Evolutionary conservation across 2,797 vertebrate genomes (phyloP).

Genomic region (Darevskia mixta): DNA sequence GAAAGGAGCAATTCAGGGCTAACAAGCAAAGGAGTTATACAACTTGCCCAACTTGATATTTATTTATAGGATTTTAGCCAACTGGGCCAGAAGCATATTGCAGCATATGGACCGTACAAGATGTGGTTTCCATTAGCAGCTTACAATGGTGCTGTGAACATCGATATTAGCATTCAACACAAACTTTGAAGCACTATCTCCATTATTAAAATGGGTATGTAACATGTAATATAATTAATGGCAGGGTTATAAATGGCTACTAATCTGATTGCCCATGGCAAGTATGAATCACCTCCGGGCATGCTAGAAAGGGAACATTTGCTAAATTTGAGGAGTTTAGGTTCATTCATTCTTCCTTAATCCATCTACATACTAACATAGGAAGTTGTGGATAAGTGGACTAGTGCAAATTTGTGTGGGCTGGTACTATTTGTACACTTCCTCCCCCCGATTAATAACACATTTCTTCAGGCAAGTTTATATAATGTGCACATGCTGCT

Average conservation of each 20-base stretch:
- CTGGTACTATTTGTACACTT: neutral
- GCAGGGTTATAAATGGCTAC: neutral
- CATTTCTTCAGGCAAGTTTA: conserved; percentile 1
- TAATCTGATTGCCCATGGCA: neutral
- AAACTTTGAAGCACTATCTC: conserved; percentile 24
- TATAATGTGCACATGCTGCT: conserved; percentile 18
- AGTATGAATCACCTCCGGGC: neutral
- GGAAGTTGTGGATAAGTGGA: neutral
- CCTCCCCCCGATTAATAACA: neutral
- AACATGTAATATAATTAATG: conserved; percentile 9
- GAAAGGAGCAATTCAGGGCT: conserved; percentile 76
- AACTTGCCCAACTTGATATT: conserved; percentile 71
- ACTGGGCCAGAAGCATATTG: conserved; percentile 75
- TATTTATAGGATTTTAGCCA: conserved; percentile 69
- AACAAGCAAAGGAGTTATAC: conserved; percentile 75
- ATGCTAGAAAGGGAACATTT: no score
- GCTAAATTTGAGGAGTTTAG: neutral
- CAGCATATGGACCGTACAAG: conserved; percentile 63
- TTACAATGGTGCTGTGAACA: conserved; percentile 61
- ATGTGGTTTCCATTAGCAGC: conserved; percentile 44
- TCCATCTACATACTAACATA: neutral
- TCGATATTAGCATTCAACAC: conserved; percentile 60
- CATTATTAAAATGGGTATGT: neutral
- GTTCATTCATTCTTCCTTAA: neutral
- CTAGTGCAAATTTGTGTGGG: neutral